Percentiles rank a stretch among this genome's conserved stretches.
Evolutionary conservation across 1,140 invertebrate genomes (phyloP).

Genomic region (Formica exsecta): DNA sequence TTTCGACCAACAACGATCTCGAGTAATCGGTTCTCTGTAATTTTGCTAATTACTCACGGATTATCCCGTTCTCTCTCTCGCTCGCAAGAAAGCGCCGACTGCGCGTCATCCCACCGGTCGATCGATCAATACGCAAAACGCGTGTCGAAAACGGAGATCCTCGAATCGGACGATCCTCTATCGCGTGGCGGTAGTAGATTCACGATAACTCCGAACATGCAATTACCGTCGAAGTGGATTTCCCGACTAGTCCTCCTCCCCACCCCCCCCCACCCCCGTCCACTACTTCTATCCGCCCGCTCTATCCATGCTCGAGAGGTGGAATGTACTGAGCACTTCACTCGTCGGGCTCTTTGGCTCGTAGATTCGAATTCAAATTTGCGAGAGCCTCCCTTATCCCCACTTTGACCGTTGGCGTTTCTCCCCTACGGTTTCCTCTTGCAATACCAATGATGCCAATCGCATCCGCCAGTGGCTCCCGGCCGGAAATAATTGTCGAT

Average conservation of each 20-base stretch:
- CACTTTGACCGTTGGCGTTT: conserved; percentile 8
- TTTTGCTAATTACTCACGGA: conserved; percentile 54
- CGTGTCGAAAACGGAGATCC: conserved; percentile 35
- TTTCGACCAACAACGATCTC: background rate
- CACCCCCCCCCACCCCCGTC: background rate
- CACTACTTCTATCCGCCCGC: background rate
- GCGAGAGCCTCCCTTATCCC: conserved; percentile 50
- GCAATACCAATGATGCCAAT: conserved; percentile 61
- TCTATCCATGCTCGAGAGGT: conserved; percentile 46
- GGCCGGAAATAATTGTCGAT: conserved; percentile 62
- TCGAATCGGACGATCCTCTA: conserved; percentile 43
- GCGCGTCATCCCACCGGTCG: conserved; percentile 18
- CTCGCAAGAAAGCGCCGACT: conserved; percentile 53
- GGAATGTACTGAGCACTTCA: conserved; percentile 66
- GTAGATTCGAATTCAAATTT: conserved; percentile 65
- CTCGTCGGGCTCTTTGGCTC: conserved; percentile 48
- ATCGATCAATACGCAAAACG: conserved; percentile 60
- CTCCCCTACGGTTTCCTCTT: background rate
- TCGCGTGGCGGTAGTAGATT: conserved; percentile 61
- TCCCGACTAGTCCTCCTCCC: conserved; percentile 45
- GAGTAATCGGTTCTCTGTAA: conserved; percentile 23
- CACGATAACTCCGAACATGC: conserved; percentile 68
- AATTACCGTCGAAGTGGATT: conserved; percentile 72
- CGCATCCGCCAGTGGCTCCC: conserved; percentile 1
- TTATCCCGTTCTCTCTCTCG: conserved; percentile 10